Conservation (phyloP, 1,140 invertebrate genomes). For the Drosophila bocki region DNA sequence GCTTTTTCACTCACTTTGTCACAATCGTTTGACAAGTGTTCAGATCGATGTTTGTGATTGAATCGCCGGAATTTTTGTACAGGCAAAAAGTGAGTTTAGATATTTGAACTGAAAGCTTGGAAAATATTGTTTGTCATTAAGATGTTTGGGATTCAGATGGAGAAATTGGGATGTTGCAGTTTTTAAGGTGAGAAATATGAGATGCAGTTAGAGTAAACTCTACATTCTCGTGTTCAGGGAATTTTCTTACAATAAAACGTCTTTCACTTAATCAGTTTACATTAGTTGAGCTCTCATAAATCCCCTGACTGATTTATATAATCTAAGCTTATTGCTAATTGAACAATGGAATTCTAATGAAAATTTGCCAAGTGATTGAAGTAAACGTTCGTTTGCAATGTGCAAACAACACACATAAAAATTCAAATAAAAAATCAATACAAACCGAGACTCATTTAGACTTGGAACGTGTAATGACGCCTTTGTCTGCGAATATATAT, state of each 20-base stretch:
- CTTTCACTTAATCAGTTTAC: background rate
- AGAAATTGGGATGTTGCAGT: constrained; percentile 7
- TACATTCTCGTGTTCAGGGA: no score
- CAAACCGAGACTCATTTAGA: constrained; percentile 22
- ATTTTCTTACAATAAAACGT: background rate
- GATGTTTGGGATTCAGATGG: constrained; percentile 17
- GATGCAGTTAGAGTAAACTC: no score
- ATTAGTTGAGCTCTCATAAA: constrained; percentile 31
- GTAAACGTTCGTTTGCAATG: constrained; percentile 45
- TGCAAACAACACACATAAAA: constrained; percentile 17
- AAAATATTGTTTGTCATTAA: constrained; percentile 18
- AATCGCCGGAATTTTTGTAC: constrained; percentile 28
- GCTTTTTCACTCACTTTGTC: constrained; percentile 49
- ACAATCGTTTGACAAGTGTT: constrained; percentile 48
- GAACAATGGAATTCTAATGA: constrained; percentile 75
- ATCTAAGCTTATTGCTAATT: constrained; percentile 37
- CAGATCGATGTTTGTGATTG: constrained; percentile 31
- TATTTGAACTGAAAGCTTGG: constrained; percentile 25
- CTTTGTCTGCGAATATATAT: constrained; percentile 27
- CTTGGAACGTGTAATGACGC: constrained; percentile 28
- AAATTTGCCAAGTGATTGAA: constrained; percentile 58
- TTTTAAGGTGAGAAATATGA: background rate
- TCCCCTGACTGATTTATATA: constrained; percentile 23
- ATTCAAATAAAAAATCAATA: constrained; percentile 63
- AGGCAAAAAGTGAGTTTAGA: constrained; percentile 10